Base-by-base conservation (phyloP, 2,113 vertebrate genomes). In the Cavia aperea region DNA sequence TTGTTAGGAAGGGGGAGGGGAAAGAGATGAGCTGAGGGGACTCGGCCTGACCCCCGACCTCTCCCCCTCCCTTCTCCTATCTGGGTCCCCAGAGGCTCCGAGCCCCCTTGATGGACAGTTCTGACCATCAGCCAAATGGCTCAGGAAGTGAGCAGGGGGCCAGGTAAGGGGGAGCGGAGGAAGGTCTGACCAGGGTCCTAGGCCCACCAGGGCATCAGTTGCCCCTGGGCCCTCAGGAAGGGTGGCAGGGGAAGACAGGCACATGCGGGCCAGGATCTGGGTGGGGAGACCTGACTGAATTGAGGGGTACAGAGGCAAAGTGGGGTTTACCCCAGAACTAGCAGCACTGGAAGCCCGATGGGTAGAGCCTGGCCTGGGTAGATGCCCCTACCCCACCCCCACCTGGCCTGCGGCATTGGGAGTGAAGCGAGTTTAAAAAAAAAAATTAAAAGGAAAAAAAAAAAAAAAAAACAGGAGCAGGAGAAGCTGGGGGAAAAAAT, bases 71-170 rank as follows among this genome's bases (percentile, higher is more conserved):
- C 93, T 94, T 95, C 96, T 94, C 96, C 96, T 91, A 92, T 96
- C 88, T 89, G 84, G 93, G 94, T 96, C 96, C 94, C 96, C 95
- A 96, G 96, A 84, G 96, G 95, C 96, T 94, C 95, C 72, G 95
- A 94, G 94, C 93, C 96, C 96, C 96, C 95, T 94, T 96, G 96
- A 97, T 92, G 92, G 96, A 96, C 96, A 97, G 96, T 96, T 97
- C 96, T 97, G 96, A 97, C 96, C 96, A 97, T 97, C 96, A 95
- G 95, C 95, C 96, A 97, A 97, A 97, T 97, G 96, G 94, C 94
- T 96, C 90, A 58, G 81, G 65, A 93, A 97, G 95, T 92, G 94
- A 94, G 92, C 93, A 83, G 92, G 93, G 96, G 95, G 86, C 94
- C 93, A 96, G 95, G 96, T 96, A 96, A 94, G 96, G 96, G 96